Conservation (phyloP, 2,888 invertebrate species). For the Helicoverpa assulta region DNA sequence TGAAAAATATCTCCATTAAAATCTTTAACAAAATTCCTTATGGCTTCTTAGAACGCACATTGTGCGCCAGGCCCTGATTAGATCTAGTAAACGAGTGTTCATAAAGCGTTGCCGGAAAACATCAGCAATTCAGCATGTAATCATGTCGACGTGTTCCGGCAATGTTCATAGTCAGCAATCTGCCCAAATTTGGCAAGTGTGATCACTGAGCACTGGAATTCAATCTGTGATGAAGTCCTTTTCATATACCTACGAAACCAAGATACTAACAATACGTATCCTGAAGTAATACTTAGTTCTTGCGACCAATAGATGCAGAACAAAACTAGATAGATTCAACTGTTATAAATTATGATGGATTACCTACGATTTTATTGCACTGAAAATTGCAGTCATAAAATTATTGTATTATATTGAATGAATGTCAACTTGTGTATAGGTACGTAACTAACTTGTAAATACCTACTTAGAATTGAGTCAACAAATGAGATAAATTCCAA, state of each 20-base stretch:
- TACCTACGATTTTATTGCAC: no score
- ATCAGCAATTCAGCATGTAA: slow-evolving; percentile 34
- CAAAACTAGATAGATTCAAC: no score
- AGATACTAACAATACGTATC: no score
- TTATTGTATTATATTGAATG: no score
- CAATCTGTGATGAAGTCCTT: no score
- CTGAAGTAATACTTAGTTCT: no score
- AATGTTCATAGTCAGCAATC: slow-evolving; percentile 17
- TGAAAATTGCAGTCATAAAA: no score
- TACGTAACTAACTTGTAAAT: background rate
- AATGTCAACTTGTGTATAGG: no score
- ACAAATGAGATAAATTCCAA: slow-evolving; percentile 18
- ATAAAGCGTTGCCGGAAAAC: slow-evolving; percentile 48
- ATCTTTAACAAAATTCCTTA: slow-evolving; percentile 16
- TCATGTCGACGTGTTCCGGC: slow-evolving; percentile 39
- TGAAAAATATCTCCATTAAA: background rate
- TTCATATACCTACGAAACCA: no score
- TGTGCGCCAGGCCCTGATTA: slow-evolving; percentile 49
- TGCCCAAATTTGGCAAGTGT: slow-evolving; percentile 42
- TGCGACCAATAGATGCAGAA: no score
- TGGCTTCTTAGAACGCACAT: slow-evolving; percentile 49
- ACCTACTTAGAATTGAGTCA: background rate
- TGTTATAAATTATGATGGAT: no score
- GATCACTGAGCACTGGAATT: slow-evolving; percentile 1
- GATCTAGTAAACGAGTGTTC: slow-evolving; percentile 53